Percentiles rank a stretch among this genome's conserved stretches.
Evolutionary conservation across 2,888 invertebrate genomes (phyloP).

Genomic region (Oligia fasciuncula): DNA sequence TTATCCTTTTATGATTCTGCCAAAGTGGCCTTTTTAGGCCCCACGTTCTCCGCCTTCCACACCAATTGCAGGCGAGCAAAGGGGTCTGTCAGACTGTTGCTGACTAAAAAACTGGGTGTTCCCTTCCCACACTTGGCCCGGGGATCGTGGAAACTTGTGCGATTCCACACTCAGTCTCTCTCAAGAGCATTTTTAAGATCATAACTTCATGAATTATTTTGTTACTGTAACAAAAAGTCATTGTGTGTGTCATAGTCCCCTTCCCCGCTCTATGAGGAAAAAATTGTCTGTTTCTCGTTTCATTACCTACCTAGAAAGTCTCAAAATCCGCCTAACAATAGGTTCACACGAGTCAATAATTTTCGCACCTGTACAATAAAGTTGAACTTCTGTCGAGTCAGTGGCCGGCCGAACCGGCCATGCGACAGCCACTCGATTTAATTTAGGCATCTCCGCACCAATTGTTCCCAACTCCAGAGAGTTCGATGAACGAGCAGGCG

Average conservation of each 20-base stretch:
- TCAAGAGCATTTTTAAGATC: background rate
- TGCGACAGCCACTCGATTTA: slow-evolving; percentile 84
- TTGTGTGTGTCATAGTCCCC: background rate
- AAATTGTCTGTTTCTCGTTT: background rate
- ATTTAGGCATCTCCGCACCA: slow-evolving; percentile 86
- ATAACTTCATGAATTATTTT: background rate
- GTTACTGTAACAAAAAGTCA: background rate
- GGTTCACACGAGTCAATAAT: slow-evolving; percentile 26
- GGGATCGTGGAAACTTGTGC: too few relatives aligned
- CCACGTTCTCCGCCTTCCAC: background rate
- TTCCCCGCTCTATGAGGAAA: background rate
- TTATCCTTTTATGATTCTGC: too few relatives aligned
- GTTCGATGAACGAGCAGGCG: slow-evolving; percentile 84
- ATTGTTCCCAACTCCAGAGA: slow-evolving; percentile 83
- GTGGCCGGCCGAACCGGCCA: slow-evolving; percentile 63
- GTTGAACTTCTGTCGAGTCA: slow-evolving; percentile 61
- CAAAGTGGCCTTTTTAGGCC: too few relatives aligned
- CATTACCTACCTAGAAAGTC: background rate
- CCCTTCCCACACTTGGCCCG: too few relatives aligned
- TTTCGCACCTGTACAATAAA: slow-evolving; percentile 25
- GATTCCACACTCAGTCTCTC: too few relatives aligned
- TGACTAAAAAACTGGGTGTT: too few relatives aligned
- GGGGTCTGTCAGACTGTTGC: too few relatives aligned
- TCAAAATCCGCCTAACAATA: background rate
- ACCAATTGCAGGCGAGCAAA: background rate